Evolutionary conservation across 2,113 vertebrate species (phyloP), one percentile per base, ranked within the genome.

Genomic region (Neodontobutis hainanensis): DNA sequence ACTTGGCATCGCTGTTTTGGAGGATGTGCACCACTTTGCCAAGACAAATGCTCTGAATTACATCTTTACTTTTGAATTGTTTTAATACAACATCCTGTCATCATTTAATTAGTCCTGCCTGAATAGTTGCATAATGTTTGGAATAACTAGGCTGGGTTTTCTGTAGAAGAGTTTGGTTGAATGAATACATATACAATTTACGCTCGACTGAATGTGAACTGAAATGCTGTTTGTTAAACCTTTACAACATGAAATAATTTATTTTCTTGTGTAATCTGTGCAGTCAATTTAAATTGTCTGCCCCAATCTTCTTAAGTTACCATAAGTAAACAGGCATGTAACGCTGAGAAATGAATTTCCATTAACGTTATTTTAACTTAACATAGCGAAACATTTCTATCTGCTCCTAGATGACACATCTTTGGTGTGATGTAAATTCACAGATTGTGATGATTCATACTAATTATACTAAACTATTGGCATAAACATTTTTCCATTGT

Each of bases 361-460:
- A 27, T 27, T 27, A 27, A 27, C 19, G 19, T 27, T 27, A 27
- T 27, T 27, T 27, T 27, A 27, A 27, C 19, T 27, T 27, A 27
- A 27, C 19, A 27, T 27, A 27, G 19, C 19, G 19, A 68, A 63
- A 66, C 38, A 58, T 2, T 19, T 7, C 6, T 61, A 49, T 70
- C 10, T 56, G 49, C 19, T 63, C 46, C 43, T 65, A 66, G 72
- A 77, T 68, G 36, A 45, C 50, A 27, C 52, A 43, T 32, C 45
- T 46, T 36, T 5, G 52, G 10, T 61, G 34, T 82, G 82, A 77
- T 51, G 73, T 81, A 72, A 79, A 9, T 47, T 68, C 59, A 76
- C 75, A 86, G 69, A 70, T 64, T 78, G 65, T 47, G 42, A 5
- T 70, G 71, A 82, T 80, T 85, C 76, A 81, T 78, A 8, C 35